Evolutionary conservation across 2,113 vertebrate genomes (phyloP).

Genomic region (Acinonyx jubatus): DNA sequence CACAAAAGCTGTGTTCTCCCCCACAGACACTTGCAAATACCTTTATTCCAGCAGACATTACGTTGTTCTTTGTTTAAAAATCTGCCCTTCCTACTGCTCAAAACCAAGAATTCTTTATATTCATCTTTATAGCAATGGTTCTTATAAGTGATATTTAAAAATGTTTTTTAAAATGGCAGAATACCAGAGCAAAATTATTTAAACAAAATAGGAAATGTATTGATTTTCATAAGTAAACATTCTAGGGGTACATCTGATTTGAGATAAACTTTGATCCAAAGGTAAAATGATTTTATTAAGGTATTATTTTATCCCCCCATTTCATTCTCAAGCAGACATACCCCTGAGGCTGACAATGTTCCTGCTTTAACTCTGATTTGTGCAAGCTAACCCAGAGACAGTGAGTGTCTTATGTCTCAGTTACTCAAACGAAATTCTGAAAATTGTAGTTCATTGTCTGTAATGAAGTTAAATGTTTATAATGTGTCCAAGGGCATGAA

Average conservation of each 20-base stretch:
- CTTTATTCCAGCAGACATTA: background rate
- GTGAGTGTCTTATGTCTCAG: background rate
- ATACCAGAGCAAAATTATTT: background rate
- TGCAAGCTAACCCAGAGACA: background rate
- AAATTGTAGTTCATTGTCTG: background rate
- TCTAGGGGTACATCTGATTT: background rate
- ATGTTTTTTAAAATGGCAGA: slow-evolving; percentile 24
- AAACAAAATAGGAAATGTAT: background rate
- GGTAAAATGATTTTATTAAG: background rate
- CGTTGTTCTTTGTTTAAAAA: background rate
- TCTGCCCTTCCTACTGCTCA: background rate
- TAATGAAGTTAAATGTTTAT: background rate
- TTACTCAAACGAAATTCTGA: background rate
- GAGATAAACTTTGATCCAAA: background rate
- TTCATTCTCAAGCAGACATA: background rate
- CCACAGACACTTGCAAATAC: background rate
- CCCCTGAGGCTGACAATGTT: background rate
- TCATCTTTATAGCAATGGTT: background rate
- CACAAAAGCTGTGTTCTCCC: background rate
- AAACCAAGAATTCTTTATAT: background rate
- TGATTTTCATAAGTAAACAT: slow-evolving; percentile 15
- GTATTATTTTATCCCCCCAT: background rate
- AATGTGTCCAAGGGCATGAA: background rate
- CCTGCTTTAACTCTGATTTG: background rate
- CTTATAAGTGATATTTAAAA: background rate